These are phyloP conservation scores for Drosophila oshimai DNA, from an alignment of 1,140 invertebrate genomes.

Conservation along the genomic window DNA sequence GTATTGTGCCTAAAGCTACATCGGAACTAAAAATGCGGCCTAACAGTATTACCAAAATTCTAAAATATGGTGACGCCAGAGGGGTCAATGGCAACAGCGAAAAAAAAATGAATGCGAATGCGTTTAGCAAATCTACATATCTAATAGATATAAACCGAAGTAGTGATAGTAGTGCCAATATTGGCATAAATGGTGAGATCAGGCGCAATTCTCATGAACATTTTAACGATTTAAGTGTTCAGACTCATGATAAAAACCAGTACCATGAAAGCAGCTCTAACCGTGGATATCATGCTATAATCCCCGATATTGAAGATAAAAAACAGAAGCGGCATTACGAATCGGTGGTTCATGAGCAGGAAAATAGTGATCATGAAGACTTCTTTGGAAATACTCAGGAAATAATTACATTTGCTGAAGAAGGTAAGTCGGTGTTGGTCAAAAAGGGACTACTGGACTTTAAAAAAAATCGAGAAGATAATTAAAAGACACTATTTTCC, in stretches of 20 bases:
- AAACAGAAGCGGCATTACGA: conserved; percentile 6
- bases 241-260: conserved; percentile 8
- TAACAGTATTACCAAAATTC: not conserved
- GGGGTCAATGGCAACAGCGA: not conserved
- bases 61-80: conserved; percentile 4
- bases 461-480: no score
- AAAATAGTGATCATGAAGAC: conserved; percentile 85
- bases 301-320: not conserved
- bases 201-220: conserved; percentile 48
- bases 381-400: conserved; percentile 91
- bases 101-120: conserved; percentile 40
- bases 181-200: conserved; percentile 19
- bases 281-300: not conserved
- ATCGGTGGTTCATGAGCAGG: conserved; percentile 15
- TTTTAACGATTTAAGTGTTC: conserved; percentile 56
- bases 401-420: conserved; percentile 92
- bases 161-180: conserved; percentile 58
- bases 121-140: conserved; percentile 74
- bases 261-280: not conserved
- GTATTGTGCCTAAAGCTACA: not conserved
- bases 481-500: no score
- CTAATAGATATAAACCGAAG: conserved; percentile 74
- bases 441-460: no score
- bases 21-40: not conserved
- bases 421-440: conserved; percentile 85